Base-by-base conservation (phyloP, 2,113 vertebrate species). In the Psammodynastes pulverulentus region DNA sequence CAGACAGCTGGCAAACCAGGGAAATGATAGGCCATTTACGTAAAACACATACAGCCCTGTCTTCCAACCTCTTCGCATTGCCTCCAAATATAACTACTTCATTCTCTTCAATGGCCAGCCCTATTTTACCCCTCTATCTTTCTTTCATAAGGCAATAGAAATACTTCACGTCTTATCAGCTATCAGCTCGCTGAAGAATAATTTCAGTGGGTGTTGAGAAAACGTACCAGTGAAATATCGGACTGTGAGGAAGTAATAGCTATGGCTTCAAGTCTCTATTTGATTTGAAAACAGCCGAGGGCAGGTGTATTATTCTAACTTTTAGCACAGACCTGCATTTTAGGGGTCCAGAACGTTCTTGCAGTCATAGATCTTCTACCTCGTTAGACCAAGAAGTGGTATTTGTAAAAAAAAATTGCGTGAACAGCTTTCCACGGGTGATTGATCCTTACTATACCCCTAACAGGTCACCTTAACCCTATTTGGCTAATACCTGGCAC, bases 391-490 rank as follows among this genome's bases (percentile, higher is more conserved):
- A 26, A 48, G 62, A 24, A 53, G 51, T 48, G 8, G 34, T 54
- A 29, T 89, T 39, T 58, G 10, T 54, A 84, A 52, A 79, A 89
- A 88, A 39, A 53, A 79, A 92, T 8, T 58, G 56, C 5, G 46
- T 43, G 56, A 87, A 23, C 29, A 51, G 8, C 12, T 92, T 89
- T 84, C 62, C 51, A 24, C 0, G 23, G 53, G 29, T 84, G 87
- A 58, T 89, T 84, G 67, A 49, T 56, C 17, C n/a, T 39, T 26
- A 9, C 54, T 84, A 52, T 26, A 49, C 56, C 56, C 67, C 29
- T 85, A 56, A 53, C 52, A 58, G 91, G 87, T 92, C 91, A 92
- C 53, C 45, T 85, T 89, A 92, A 85, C 91, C 87, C 53, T 45
- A 85, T 23, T 34, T 84, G 84, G 87, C 43, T 43, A 84, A 9